A percentile compares a stretch with the other conserved stretches of the same genome.
Conservation (phyloP, 2,113 vertebrate species). For the Lethenteron reissneri region DNA sequence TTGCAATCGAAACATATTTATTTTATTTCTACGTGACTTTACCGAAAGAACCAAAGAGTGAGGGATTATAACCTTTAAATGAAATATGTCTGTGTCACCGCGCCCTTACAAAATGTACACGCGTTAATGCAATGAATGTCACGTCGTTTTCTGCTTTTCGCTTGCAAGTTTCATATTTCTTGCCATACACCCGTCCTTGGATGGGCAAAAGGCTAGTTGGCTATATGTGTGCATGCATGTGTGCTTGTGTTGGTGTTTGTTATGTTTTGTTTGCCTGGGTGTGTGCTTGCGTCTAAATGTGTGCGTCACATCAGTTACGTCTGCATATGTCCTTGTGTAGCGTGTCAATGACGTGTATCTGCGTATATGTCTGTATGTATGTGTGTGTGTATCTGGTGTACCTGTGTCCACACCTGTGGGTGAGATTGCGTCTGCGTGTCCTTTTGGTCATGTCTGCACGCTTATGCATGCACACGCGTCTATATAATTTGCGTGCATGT, state of each 20-base stretch:
- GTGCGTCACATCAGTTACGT: not conserved
- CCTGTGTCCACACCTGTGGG: conserved; percentile 3
- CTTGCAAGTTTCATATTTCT: too few relatives aligned
- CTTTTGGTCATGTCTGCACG: not conserved
- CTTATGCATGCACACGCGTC: not conserved
- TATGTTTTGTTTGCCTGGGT: not conserved
- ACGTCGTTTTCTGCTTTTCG: too few relatives aligned
- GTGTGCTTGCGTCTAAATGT: conserved; percentile 1
- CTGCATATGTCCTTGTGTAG: not conserved
- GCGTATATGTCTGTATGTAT: not conserved
- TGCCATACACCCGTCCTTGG: too few relatives aligned
- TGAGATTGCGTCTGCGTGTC: not conserved
- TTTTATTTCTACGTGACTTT: too few relatives aligned
- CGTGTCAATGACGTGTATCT: not conserved
- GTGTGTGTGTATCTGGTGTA: not conserved
- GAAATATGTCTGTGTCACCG: too few relatives aligned
- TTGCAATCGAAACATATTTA: too few relatives aligned
- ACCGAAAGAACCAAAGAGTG: too few relatives aligned
- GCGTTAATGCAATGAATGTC: too few relatives aligned
- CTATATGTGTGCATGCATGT: conserved; percentile 5
- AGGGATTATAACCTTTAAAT: too few relatives aligned
- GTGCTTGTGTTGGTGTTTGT: conserved; percentile 6
- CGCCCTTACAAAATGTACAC: too few relatives aligned
- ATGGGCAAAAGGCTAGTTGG: too few relatives aligned
- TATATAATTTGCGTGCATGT: not conserved